Base-by-base conservation (phyloP, 1,140 invertebrate species). In the Potamilus streckersoni region DNA sequence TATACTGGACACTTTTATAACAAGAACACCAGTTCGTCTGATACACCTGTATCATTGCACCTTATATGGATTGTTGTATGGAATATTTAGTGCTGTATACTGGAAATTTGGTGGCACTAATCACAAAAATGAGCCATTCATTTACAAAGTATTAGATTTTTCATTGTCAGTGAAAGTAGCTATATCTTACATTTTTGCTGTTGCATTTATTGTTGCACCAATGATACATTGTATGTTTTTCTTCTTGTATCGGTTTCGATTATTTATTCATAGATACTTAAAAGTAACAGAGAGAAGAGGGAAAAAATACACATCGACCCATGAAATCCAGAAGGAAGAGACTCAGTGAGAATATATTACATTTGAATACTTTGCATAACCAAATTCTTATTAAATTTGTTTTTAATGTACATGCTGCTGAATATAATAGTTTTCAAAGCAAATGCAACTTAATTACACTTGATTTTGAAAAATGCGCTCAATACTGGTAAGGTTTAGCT, bases 31-130 rank as follows among this genome's bases (percentile, higher is more conserved):
- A 3, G 90, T 94, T 58, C 90, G 93, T 64, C 76, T 96, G 27
- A 86, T 93, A 1, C 93, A 95, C 83, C 92, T 94, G 80, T 93
- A 94, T 90, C 93, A 94, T 85, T 92, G 93, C 31, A 84, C 94
- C 0, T 82, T 91, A 20, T 92, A 94, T 78, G 92, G 92, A 1
- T 74, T 92, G 2, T 80, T 90, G 6, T 96, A 95, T 86, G 84
- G 93, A 4, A 73, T 93, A 23, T 96, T 96, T 85, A 93, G 92
- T 1, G 82, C 93, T 5, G 89, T 94, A 16, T 96, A 96, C 86
- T 95, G 93, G 85, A 70, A 88, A 5, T 91, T 91, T 49, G 95
- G 95, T 16, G 95, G 95, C 60, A 84, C 81, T 5, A 88, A 86
- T 74, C 78, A 90, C 92, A 93, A 88, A 84, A 90, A 83, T 13